Evolutionary conservation across 2,888 invertebrate species (phyloP).

Genomic region (Watsonalla binaria): DNA sequence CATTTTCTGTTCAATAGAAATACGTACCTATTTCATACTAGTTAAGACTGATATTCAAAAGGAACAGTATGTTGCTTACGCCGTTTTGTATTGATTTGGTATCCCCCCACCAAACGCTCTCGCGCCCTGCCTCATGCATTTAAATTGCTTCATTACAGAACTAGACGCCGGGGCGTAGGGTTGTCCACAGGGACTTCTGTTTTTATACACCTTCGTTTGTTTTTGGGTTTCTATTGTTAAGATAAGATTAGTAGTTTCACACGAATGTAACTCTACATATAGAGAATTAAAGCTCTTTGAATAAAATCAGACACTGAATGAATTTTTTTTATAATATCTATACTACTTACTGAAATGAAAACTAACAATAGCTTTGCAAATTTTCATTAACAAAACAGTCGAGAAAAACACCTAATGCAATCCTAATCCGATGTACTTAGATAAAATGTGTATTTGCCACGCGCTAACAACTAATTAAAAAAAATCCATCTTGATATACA

Average conservation of each 20-base stretch:
- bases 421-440: too few relatives aligned
- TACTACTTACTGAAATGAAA: too few relatives aligned
- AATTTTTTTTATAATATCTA: too few relatives aligned
- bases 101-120: conserved; percentile 70
- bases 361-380: too few relatives aligned
- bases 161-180: conserved; percentile 71
- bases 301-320: too few relatives aligned
- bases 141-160: conserved; percentile 80
- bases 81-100: conserved; percentile 27
- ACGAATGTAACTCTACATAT: too few relatives aligned
- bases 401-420: too few relatives aligned
- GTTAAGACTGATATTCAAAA: conserved; percentile 23
- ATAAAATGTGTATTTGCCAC: too few relatives aligned
- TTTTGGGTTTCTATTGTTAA: conserved; percentile 7
- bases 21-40: accelerated
- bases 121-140: conserved; percentile 80
- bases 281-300: too few relatives aligned
- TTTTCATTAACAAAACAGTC: too few relatives aligned
- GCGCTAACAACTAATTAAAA: too few relatives aligned
- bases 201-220: conserved; percentile 22
- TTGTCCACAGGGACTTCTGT: conserved; percentile 55
- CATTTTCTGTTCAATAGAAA: conserved; percentile 12
- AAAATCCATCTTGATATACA: too few relatives aligned
- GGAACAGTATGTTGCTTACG: conserved; percentile 24
- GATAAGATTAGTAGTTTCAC: not conserved